Evolutionary conservation across 1,140 invertebrate species (phyloP).

Genomic region (Cotesia chilonis): DNA sequence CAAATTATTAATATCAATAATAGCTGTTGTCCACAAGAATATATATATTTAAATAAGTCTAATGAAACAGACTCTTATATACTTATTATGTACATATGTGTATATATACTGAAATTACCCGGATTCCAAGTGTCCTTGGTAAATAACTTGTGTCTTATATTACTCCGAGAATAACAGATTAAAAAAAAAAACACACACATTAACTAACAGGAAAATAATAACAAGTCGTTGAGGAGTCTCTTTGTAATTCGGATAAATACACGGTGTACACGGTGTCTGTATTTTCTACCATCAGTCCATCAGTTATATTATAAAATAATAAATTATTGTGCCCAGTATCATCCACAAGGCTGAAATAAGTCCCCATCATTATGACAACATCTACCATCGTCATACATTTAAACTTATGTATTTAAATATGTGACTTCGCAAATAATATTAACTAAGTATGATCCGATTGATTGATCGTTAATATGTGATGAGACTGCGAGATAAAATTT

Average conservation of each 20-base stretch:
- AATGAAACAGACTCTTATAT: slow-evolving; percentile 22
- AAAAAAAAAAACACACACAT: too few relatives aligned
- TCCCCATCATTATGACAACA: too few relatives aligned
- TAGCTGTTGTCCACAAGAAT: neutral
- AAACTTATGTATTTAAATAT: too few relatives aligned
- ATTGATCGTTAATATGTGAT: too few relatives aligned
- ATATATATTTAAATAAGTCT: slow-evolving; percentile 4
- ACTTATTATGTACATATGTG: slow-evolving; percentile 32
- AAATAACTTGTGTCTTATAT: slow-evolving; percentile 1
- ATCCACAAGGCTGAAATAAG: neutral
- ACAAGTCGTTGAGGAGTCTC: neutral
- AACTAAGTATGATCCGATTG: too few relatives aligned
- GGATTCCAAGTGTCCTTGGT: slow-evolving; percentile 24
- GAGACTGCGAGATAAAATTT: too few relatives aligned
- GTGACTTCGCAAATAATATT: too few relatives aligned
- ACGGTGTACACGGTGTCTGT: slow-evolving; percentile 9
- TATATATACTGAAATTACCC: slow-evolving; percentile 38
- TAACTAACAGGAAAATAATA: too few relatives aligned
- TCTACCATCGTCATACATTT: too few relatives aligned
- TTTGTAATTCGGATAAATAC: slow-evolving; percentile 12
- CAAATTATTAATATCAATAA: too few relatives aligned
- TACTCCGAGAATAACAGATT: neutral
- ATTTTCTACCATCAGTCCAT: neutral
- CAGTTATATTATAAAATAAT: neutral
- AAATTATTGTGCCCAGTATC: neutral